A percentile compares a stretch with the other conserved stretches of the same genome.
Conservation (phyloP, 2,113 vertebrate species). For the Gorsachius goisagi region DNA sequence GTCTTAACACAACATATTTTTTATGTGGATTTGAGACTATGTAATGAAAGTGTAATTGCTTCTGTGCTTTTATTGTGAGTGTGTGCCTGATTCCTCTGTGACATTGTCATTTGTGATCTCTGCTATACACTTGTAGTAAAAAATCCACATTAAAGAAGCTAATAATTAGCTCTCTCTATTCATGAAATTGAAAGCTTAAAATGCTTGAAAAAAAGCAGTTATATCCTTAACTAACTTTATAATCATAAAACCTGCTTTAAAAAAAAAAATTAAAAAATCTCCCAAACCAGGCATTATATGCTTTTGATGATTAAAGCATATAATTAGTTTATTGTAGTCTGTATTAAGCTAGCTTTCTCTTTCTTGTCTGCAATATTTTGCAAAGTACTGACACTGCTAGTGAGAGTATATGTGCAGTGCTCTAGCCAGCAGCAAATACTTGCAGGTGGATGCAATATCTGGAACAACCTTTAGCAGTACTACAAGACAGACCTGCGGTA, state of each 20-base stretch:
- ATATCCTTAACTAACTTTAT: neutral
- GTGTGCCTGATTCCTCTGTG: neutral
- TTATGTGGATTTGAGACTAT: neutral
- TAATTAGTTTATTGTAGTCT: neutral
- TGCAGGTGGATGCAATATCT: conserved; percentile 44
- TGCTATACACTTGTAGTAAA: rapidly evolving
- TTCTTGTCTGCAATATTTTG: neutral
- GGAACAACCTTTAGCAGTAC: neutral
- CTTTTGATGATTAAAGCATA: neutral
- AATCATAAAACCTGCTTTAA: neutral
- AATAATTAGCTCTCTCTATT: neutral
- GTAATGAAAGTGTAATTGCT: neutral
- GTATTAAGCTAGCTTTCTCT: neutral
- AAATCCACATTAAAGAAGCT: neutral
- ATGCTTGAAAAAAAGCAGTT: neutral
- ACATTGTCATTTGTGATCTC: neutral
- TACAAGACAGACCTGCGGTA: neutral
- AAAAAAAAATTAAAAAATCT: neutral
- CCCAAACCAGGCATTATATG: neutral
- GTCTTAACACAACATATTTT: neutral
- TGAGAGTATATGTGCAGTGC: neutral
- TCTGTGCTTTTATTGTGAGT: neutral
- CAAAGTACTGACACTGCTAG: neutral
- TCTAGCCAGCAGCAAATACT: conserved; percentile 17
- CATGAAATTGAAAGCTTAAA: neutral